Evolutionary conservation across 1,140 invertebrate species (phyloP).

Genomic region (Heliothis subflexa): DNA sequence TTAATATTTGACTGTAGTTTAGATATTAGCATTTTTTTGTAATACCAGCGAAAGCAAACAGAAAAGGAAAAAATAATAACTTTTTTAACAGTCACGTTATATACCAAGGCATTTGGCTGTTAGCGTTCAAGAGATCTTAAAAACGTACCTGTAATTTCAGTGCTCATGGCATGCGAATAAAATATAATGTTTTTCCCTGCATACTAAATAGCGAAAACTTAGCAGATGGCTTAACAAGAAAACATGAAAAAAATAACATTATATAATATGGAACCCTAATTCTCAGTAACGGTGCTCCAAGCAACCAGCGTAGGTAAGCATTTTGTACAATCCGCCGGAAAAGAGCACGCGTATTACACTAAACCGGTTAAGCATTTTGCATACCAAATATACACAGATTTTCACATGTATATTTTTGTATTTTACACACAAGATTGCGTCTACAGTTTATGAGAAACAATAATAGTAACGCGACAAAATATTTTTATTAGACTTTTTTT

Average conservation of each 20-base stretch:
- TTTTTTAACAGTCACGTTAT: too few species aligned
- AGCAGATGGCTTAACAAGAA: conserved; percentile 13
- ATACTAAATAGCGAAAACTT: conserved; percentile 4
- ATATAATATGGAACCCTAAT: background rate
- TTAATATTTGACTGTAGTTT: too few species aligned
- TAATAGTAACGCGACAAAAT: conserved; percentile 14
- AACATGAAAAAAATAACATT: conserved; percentile 21
- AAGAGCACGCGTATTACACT: conserved; percentile 46
- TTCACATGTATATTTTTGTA: conserved; percentile 17
- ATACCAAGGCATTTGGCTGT: too few species aligned
- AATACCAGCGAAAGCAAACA: too few species aligned
- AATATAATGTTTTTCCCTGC: background rate
- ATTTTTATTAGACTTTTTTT: conserved; percentile 1
- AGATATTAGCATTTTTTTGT: too few species aligned
- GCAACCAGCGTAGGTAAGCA: conserved; percentile 45
- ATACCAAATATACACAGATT: conserved; percentile 46
- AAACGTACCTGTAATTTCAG: background rate
- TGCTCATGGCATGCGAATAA: background rate
- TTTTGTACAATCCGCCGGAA: conserved; percentile 47
- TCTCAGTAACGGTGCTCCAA: conserved; percentile 19
- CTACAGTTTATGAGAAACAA: conserved; percentile 23
- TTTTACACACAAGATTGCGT: conserved; percentile 1
- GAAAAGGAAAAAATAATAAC: too few species aligned
- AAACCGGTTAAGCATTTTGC: conserved; percentile 52
- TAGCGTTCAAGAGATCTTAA: too few species aligned